Evolutionary conservation across 2,797 vertebrate species (phyloP).

Genomic region (Propithecus deckenii): DNA sequence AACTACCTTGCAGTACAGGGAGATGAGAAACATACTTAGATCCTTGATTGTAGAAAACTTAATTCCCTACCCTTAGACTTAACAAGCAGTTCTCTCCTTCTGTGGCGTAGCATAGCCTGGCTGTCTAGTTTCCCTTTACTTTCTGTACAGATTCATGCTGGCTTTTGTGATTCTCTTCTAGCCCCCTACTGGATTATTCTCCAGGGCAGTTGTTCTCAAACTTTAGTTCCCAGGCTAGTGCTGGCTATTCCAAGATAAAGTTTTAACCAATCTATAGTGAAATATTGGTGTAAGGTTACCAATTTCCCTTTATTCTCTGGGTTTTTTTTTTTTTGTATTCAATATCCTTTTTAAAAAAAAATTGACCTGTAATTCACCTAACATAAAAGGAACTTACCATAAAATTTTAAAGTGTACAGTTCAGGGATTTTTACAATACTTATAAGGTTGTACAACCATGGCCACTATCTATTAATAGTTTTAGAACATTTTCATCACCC

Average conservation of each 20-base stretch:
- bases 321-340: background rate
- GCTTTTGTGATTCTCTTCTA: background rate
- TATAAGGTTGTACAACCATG: background rate
- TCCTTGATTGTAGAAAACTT: background rate
- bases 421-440: background rate
- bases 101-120: background rate
- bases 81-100: background rate
- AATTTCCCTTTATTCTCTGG: constrained; percentile 1
- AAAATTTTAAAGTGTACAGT: background rate
- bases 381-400: background rate
- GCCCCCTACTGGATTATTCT: background rate
- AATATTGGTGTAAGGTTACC: background rate
- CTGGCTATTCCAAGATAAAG: background rate
- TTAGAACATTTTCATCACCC: background rate
- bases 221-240: background rate
- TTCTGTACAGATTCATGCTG: background rate
- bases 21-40: background rate
- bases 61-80: background rate
- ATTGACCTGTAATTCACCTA: background rate
- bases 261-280: background rate
- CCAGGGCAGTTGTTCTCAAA: background rate
- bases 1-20: background rate
- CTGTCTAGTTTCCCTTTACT: background rate
- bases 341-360: background rate
- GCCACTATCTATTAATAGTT: background rate